phyloP scores from a whole-genome alignment of 2,797 vertebrate genomes.

The Rachycentron canadum region DNA sequence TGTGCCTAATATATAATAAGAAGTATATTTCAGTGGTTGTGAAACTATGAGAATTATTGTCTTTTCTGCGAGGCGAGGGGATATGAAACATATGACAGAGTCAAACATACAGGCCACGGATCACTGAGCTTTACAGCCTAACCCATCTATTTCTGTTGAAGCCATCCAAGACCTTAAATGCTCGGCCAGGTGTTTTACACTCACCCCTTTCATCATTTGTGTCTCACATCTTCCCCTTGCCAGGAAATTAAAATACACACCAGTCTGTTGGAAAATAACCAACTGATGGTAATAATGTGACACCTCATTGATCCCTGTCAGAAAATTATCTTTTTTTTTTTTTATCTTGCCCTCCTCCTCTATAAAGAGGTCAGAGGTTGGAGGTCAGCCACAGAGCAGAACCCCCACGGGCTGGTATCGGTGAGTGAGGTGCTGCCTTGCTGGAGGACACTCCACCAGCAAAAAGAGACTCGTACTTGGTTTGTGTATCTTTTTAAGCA shows the following conservation, averaged over 20 bases:
- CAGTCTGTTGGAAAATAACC: slow-evolving; percentile 33
- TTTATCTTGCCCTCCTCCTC: neutral
- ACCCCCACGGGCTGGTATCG: neutral
- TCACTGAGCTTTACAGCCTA: slow-evolving; percentile 67
- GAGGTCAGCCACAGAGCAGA: slow-evolving; percentile 8
- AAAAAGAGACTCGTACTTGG: neutral
- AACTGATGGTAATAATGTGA: slow-evolving; percentile 46
- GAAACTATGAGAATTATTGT: slow-evolving; percentile 35
- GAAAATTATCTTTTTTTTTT: slow-evolving; percentile 2
- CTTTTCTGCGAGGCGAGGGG: slow-evolving; percentile 11
- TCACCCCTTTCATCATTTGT: slow-evolving; percentile 33
- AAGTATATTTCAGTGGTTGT: slow-evolving; percentile 8
- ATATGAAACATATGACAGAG: slow-evolving; percentile 59
- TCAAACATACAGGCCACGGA: slow-evolving; percentile 57
- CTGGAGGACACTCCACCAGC: neutral
- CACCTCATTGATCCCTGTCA: slow-evolving; percentile 57
- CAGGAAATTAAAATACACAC: slow-evolving; percentile 54
- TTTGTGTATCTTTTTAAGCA: neutral
- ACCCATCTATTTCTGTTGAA: slow-evolving; percentile 53
- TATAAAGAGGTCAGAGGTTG: slow-evolving; percentile 23
- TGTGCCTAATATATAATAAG: neutral
- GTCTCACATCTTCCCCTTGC: slow-evolving; percentile 16
- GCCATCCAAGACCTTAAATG: slow-evolving; percentile 33
- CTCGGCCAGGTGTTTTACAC: slow-evolving; percentile 59
- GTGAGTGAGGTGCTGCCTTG: neutral